These are phyloP conservation scores for Amitus sp. DNA, from an alignment of 2,888 invertebrate species.

Conservation along the genomic window DNA sequence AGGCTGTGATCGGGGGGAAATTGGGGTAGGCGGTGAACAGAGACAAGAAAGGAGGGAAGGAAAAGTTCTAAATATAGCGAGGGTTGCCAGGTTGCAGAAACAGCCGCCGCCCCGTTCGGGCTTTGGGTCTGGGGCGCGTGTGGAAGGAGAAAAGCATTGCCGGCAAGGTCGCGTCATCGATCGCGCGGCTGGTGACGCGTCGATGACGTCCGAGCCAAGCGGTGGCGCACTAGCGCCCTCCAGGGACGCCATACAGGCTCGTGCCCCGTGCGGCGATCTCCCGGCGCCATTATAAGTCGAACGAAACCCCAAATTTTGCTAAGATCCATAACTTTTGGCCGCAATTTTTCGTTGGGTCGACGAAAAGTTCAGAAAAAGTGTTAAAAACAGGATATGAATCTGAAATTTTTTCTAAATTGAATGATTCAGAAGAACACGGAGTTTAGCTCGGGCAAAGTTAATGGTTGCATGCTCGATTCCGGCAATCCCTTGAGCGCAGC, in stretches of 20 bases:
- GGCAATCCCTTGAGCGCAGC: not conserved
- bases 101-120: slow-evolving; percentile 65
- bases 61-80: slow-evolving; percentile 64
- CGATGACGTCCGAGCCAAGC: slow-evolving; percentile 44
- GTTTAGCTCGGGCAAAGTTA: no score
- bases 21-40: slow-evolving; percentile 26
- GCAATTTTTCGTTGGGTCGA: no score
- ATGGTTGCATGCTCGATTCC: no score
- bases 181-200: slow-evolving; percentile 46
- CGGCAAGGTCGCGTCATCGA: slow-evolving; percentile 65
- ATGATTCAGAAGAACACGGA: no score
- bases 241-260: slow-evolving; percentile 31
- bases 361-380: no score
- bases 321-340: no score
- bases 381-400: no score
- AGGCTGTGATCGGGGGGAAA: no score
- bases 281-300: no score
- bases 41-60: slow-evolving; percentile 44
- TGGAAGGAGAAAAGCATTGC: slow-evolving; percentile 40
- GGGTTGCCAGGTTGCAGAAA: slow-evolving; percentile 65
- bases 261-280: slow-evolving; percentile 3
- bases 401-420: no score
- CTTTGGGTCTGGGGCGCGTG: slow-evolving; percentile 51
- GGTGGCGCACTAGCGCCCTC: slow-evolving; percentile 38
- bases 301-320: no score